phyloP scores from a whole-genome alignment of 2,797 vertebrate genomes.

The Coendou prehensilis region DNA sequence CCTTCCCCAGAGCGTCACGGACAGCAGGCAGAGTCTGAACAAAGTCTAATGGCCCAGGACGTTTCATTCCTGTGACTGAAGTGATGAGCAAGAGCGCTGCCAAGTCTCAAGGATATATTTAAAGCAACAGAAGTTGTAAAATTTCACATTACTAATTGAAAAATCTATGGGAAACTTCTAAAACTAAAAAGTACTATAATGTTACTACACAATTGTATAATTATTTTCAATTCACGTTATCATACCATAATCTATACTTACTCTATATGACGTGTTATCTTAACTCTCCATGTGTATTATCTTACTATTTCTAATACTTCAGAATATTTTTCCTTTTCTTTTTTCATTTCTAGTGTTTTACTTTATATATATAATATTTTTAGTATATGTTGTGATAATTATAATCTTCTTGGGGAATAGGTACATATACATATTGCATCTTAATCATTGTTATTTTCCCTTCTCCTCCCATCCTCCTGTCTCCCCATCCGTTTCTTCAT shows the following conservation, averaged over 20 bases:
- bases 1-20: conserved; percentile 73
- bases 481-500: background rate
- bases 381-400: background rate
- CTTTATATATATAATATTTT: background rate
- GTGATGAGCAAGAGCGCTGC: conserved; percentile 67
- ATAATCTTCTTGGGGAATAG: background rate
- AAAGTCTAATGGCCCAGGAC: conserved; percentile 80
- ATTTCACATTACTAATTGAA: background rate
- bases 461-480: background rate
- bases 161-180: background rate
- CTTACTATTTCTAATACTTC: background rate
- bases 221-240: background rate
- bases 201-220: background rate
- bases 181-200: background rate
- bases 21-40: conserved; percentile 79
- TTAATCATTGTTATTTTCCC: background rate
- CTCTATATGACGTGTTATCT: background rate
- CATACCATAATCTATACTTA: background rate
- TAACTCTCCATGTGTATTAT: background rate
- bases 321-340: background rate
- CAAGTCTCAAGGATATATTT: background rate
- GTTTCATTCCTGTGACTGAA: conserved; percentile 72
- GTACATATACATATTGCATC: background rate
- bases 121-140: background rate
- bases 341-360: background rate